These are phyloP conservation scores for Trichosurus vulpecula DNA, from an alignment of 2,797 vertebrate species.

Conservation along the genomic window DNA sequence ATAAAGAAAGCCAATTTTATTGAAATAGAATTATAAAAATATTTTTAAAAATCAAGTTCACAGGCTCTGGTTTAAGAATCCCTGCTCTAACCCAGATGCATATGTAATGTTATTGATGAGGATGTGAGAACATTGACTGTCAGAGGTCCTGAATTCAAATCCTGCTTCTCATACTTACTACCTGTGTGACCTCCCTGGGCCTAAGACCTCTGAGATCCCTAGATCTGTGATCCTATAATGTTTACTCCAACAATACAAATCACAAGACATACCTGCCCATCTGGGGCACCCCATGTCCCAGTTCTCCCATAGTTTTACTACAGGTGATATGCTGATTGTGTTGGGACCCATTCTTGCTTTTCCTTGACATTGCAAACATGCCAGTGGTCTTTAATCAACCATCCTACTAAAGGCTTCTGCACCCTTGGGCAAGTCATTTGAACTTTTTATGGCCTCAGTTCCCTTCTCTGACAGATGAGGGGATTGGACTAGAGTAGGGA, in stretches of 20 bases:
- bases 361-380: neutral
- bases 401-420: neutral
- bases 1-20: neutral
- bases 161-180: neutral
- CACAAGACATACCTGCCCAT: neutral
- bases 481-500: neutral
- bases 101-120: neutral
- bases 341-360: neutral
- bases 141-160: neutral
- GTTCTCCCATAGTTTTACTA: neutral
- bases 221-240: neutral
- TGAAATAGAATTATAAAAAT: neutral
- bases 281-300: neutral
- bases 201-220: neutral
- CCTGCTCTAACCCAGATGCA: neutral
- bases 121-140: neutral
- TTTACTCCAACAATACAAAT: neutral
- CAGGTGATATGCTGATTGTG: neutral
- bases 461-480: neutral
- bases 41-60: neutral
- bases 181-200: neutral
- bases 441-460: neutral
- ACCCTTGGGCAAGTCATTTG: neutral
- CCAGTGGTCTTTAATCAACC: neutral
- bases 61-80: neutral